These are phyloP conservation scores for Eilema griseolum DNA, from an alignment of 2,888 invertebrate genomes.

Conservation along the genomic window DNA sequence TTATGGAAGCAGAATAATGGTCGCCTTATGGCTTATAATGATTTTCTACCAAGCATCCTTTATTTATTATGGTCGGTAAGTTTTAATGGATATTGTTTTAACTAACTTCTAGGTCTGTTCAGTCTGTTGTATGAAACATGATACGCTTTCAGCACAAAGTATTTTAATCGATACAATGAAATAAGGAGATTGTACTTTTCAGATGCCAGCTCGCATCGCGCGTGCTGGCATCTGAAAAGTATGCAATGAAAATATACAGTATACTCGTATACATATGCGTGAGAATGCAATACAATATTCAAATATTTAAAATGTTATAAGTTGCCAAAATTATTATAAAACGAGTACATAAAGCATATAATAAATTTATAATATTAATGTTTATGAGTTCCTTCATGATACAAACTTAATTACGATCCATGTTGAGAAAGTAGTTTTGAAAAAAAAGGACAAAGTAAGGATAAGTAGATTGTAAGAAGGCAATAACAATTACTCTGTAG, in stretches of 20 bases:
- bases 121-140: background rate
- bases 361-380: background rate
- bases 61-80: constrained; percentile 4
- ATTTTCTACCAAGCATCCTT: constrained; percentile 2
- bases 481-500: background rate
- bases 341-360: background rate
- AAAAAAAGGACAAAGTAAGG: background rate
- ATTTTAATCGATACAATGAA: background rate
- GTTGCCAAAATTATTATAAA: background rate
- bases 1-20: background rate
- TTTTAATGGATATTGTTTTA: background rate
- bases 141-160: background rate
- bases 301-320: too few species aligned
- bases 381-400: background rate
- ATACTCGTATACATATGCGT: too few species aligned
- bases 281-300: too few species aligned
- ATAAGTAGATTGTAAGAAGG: background rate
- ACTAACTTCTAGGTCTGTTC: background rate
- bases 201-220: background rate
- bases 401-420: background rate
- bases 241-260: too few species aligned
- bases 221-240: too few species aligned
- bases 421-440: background rate
- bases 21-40: background rate
- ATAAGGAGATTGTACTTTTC: background rate